Evolutionary conservation across 2,113 vertebrate genomes (phyloP).

Genomic region (Ahaetulla prasina): DNA sequence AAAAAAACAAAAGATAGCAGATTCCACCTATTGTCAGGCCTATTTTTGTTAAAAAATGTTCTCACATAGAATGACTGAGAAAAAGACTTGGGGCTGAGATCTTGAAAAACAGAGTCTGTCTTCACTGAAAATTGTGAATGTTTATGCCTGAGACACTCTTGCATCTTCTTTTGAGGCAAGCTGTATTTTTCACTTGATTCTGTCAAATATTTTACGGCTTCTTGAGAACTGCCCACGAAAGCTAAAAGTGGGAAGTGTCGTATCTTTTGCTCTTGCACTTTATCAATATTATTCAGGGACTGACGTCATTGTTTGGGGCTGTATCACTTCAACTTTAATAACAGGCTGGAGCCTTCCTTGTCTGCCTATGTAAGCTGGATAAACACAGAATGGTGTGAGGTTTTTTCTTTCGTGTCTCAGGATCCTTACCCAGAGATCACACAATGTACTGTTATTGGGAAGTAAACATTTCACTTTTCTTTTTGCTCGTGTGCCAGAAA

Average conservation of each 20-base stretch:
- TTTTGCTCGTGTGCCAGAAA: conserved; percentile 75
- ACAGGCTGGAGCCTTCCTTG: conserved; percentile 85
- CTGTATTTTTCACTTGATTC: conserved; percentile 25
- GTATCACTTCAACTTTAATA: conserved; percentile 79
- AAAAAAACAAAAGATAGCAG: not conserved
- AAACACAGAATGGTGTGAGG: conserved; percentile 80
- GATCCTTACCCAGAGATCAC: conserved; percentile 69
- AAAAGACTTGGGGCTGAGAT: not conserved
- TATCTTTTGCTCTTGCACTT: conserved; percentile 63
- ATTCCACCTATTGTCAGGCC: not conserved
- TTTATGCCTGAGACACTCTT: not conserved
- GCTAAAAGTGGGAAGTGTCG: conserved; percentile 62
- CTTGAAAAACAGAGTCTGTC: not conserved
- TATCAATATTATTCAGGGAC: conserved; percentile 75
- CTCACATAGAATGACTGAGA: not conserved
- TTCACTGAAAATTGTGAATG: not conserved
- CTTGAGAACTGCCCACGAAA: conserved; percentile 57
- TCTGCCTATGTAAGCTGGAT: conserved; percentile 80
- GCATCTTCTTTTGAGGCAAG: not conserved
- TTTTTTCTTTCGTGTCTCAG: conserved; percentile 71
- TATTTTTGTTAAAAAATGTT: not conserved
- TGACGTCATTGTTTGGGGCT: conserved; percentile 86
- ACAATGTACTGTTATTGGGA: conserved; percentile 70
- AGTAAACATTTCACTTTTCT: conserved; percentile 75
- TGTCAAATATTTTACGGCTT: conserved; percentile 48